Evolutionary conservation across 2,113 vertebrate genomes (phyloP).

Genomic region (Spea multiplicata): DNA sequence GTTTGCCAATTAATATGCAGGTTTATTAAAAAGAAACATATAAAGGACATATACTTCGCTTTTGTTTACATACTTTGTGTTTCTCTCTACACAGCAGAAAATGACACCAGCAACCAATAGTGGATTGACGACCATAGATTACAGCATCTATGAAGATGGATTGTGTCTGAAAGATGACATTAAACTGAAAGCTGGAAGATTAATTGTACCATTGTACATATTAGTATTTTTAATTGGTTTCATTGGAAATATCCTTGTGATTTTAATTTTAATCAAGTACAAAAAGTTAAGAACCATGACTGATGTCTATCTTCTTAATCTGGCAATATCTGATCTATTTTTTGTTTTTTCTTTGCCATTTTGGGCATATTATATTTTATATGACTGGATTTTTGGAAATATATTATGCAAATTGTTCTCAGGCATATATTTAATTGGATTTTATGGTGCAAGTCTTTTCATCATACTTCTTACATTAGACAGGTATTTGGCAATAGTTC

Average conservation of each 20-base stretch:
- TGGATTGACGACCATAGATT: background rate
- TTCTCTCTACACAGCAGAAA: background rate
- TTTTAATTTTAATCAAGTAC: conserved; percentile 74
- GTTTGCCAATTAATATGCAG: no score
- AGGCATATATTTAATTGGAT: conserved; percentile 70
- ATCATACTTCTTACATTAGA: conserved; percentile 85
- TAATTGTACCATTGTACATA: conserved; percentile 74
- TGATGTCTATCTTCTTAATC: conserved; percentile 84
- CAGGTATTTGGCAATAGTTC: conserved; percentile 85
- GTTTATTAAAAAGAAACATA: no score
- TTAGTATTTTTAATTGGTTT: conserved; percentile 76
- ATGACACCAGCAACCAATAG: background rate
- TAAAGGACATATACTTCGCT: no score
- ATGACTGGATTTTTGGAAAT: conserved; percentile 75
- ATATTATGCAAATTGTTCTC: conserved; percentile 70
- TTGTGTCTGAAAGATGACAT: conserved; percentile 4
- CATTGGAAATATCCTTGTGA: conserved; percentile 74
- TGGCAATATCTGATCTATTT: conserved; percentile 81
- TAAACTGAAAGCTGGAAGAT: conserved; percentile 14
- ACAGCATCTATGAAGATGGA: background rate
- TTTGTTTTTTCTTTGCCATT: conserved; percentile 77
- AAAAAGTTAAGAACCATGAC: conserved; percentile 76
- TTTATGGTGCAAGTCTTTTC: conserved; percentile 83
- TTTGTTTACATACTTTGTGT: no score
- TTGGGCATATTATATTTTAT: conserved; percentile 69